Base-by-base conservation (phyloP, 1,140 invertebrate species). In the Stegodyphus dumicola region DNA sequence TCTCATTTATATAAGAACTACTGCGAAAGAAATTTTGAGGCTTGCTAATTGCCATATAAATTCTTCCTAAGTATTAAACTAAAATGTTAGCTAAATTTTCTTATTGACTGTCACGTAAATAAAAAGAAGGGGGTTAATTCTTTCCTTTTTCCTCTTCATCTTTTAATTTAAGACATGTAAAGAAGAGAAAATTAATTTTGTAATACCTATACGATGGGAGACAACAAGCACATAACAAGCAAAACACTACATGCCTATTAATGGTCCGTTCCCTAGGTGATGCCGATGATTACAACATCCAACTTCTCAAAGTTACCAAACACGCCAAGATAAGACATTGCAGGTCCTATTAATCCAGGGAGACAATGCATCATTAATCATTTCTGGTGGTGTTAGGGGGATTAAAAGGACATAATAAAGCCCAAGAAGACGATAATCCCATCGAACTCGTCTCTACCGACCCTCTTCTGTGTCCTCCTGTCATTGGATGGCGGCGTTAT, bases 371-470 rank as follows among this genome's bases (percentile, higher is more conserved):
- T 85, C 81, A 85, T 85, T 85, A 85, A 85, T 85, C 81, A 85
- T 85, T 85, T 85, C 81, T 85, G 71, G 64, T 51, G 60, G 81
- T 76, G 74, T 85, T 85, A 60, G 48, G 17, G 60, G 74, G 81
- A 85, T 85, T 85, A 85, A 65, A 65, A 76, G 81, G 81, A 85
- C 81, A 85, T 85, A 85, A 85, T 85, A 85, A 85, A 85, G 81
- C 81, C 81, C 52, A 85, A 85, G 81, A 85, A 76, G 81, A 85
- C 81, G 81, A 69, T 85, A 76, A 85, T 85, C 81, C 81, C 52
- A 9, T 11, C 13, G 71, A 66, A 64, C 54, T 60, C 75, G 80
- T 75, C 70, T 67, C 69, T 71, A 60, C 49, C 60, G 13, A n/a
- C 33, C 18, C 60, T 75, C 67, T 49, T 67, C 60, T 71, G 54